A percentile compares a stretch with the other conserved stretches of the same genome.
Conservation (phyloP, 1,140 invertebrate genomes). For the Drosophila guanche region DNA sequence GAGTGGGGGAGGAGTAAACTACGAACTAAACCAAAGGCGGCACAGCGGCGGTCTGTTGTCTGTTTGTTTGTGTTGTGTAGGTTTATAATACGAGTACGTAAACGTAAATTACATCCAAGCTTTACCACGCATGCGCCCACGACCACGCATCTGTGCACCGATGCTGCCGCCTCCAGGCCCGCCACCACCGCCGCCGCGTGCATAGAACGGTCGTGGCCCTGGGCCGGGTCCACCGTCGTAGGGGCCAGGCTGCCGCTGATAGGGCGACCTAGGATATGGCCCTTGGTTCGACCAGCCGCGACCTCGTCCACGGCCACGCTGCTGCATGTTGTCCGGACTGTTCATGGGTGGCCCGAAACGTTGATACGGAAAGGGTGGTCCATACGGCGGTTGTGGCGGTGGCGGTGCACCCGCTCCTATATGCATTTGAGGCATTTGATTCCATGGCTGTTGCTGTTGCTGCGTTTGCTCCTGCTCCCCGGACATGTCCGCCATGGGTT, state of each 20-base stretch:
- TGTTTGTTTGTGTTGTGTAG: slow-evolving; percentile 26
- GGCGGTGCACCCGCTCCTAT: slow-evolving; percentile 56
- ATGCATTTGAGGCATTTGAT: slow-evolving; percentile 66
- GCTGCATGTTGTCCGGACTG: slow-evolving; percentile 58
- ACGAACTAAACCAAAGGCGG: slow-evolving; percentile 46
- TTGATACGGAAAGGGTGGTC: slow-evolving; percentile 55
- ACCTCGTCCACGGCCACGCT: slow-evolving; percentile 59
- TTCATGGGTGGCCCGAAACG: slow-evolving; percentile 52
- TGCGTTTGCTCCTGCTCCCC: slow-evolving; percentile 46
- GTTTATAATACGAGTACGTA: slow-evolving; percentile 28
- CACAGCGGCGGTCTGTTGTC: slow-evolving; percentile 4
- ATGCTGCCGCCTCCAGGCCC: slow-evolving; percentile 40
- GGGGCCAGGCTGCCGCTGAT: slow-evolving; percentile 57
- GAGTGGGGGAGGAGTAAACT: slow-evolving; percentile 8
- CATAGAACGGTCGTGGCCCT: slow-evolving; percentile 52
- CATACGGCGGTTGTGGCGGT: slow-evolving; percentile 62
- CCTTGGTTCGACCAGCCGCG: slow-evolving; percentile 62
- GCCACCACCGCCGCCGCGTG: slow-evolving; percentile 28
- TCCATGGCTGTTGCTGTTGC: slow-evolving; percentile 55
- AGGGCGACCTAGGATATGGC: slow-evolving; percentile 63
- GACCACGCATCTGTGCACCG: slow-evolving; percentile 61
- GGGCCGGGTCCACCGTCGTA: slow-evolving; percentile 58
- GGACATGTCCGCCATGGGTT: slow-evolving; percentile 56
- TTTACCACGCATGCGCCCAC: slow-evolving; percentile 78
- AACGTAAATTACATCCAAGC: slow-evolving; percentile 79